A percentile compares a stretch with the other conserved stretches of the same genome.
Evolutionary conservation across 2,113 vertebrate species (phyloP).

Genomic region (Salminus brasiliensis): DNA sequence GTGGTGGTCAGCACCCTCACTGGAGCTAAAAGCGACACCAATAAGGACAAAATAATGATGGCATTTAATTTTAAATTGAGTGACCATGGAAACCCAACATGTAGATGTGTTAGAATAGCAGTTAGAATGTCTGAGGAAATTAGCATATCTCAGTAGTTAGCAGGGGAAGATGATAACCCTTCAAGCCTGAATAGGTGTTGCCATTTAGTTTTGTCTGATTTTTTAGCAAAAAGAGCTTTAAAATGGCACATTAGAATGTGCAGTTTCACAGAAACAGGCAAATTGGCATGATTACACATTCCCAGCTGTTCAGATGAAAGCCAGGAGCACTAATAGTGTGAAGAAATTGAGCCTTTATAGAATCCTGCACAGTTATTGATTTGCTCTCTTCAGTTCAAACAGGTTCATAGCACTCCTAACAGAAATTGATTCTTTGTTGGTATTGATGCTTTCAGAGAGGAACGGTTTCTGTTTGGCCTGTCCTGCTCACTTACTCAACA

Average conservation of each 20-base stretch:
- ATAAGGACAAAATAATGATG: no score
- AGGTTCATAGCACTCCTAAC: background rate
- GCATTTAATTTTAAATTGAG: no score
- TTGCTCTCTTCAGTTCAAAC: background rate
- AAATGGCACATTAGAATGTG: background rate
- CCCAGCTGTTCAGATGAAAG: background rate
- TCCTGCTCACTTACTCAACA: background rate
- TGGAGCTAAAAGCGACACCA: no score
- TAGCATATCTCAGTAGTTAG: no score
- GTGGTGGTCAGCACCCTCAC: no score
- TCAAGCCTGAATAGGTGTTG: no score
- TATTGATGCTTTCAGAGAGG: background rate
- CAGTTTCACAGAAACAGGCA: background rate
- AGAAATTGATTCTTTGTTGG: constrained; percentile 10
- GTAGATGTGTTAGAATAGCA: no score
- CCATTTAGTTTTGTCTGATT: no score
- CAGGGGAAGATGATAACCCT: no score
- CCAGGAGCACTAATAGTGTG: background rate
- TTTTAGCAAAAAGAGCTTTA: background rate
- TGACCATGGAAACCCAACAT: no score
- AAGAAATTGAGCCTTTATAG: background rate
- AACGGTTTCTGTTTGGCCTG: background rate
- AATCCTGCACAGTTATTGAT: background rate
- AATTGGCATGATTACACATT: background rate
- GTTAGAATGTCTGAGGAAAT: no score